These are phyloP conservation scores for Mobula hypostoma DNA, from an alignment of 2,113 vertebrate species.

Conservation along the genomic window DNA sequence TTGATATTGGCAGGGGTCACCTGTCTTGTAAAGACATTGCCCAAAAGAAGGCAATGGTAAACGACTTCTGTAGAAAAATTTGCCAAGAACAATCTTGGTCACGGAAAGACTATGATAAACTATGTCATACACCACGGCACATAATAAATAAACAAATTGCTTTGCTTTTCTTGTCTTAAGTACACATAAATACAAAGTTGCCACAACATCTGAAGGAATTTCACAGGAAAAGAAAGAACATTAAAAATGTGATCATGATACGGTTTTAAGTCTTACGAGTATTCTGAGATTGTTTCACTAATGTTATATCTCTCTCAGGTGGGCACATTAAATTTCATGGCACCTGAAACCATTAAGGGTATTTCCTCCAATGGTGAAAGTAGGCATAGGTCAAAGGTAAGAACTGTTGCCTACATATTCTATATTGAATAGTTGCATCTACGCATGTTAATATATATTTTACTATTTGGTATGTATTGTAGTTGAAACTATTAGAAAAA, in stretches of 20 bases:
- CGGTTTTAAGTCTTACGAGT: not conserved
- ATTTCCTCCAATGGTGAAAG: constrained; percentile 73
- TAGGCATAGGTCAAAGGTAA: constrained; percentile 81
- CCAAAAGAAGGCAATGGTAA: no score
- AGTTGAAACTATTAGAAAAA: not conserved
- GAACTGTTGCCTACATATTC: no score
- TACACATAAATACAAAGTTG: not conserved
- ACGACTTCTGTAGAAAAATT: no score
- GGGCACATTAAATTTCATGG: constrained; percentile 95
- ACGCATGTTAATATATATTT: not conserved
- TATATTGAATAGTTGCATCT: not conserved
- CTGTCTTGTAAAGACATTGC: no score
- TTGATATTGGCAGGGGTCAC: no score
- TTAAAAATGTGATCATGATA: not conserved
- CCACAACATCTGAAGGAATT: not conserved
- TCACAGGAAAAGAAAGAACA: not conserved
- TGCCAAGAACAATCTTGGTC: no score
- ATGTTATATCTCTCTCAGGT: constrained; percentile 56
- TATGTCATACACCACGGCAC: no score
- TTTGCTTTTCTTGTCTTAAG: not conserved
- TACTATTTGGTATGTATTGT: not conserved
- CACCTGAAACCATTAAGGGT: constrained; percentile 91
- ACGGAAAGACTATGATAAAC: no score
- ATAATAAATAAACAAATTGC: no score
- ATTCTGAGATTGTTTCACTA: not conserved